Conservation (phyloP, 2,797 vertebrate species). For the Cryptoprocta ferox region DNA sequence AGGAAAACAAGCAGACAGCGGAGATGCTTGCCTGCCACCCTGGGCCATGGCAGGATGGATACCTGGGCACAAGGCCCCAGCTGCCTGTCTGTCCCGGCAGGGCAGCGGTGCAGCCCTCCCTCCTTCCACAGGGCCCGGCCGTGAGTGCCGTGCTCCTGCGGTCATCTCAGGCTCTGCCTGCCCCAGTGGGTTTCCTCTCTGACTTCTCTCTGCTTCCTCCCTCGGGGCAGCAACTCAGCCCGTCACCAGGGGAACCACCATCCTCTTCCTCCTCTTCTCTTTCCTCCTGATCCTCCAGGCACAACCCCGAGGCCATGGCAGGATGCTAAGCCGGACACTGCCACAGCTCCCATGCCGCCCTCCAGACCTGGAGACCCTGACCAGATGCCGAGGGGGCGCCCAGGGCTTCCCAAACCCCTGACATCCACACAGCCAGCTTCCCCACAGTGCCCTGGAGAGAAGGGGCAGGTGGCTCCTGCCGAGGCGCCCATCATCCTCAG, state of each 20-base stretch:
- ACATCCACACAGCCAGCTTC: conserved; percentile 82
- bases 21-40: neutral
- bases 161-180: neutral
- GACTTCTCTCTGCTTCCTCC: neutral
- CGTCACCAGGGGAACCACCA: neutral
- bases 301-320: conserved; percentile 47
- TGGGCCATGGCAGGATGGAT: neutral
- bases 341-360: conserved; percentile 62
- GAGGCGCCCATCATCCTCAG: conserved; percentile 97
- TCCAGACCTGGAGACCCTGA: conserved; percentile 87
- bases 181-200: neutral
- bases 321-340: conserved; percentile 14
- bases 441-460: conserved; percentile 88
- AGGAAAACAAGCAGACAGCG: neutral
- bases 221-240: neutral
- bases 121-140: neutral
- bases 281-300: conserved; percentile 77
- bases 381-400: conserved; percentile 88
- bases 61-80: neutral
- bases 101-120: fast-evolving
- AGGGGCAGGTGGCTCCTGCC: conserved; percentile 88
- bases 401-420: conserved; percentile 84
- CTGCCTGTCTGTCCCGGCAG: neutral
- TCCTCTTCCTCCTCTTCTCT: neutral
- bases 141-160: neutral